Evolutionary conservation across 2,113 vertebrate genomes (phyloP).

Genomic region (Argyrosomus japonicus): DNA sequence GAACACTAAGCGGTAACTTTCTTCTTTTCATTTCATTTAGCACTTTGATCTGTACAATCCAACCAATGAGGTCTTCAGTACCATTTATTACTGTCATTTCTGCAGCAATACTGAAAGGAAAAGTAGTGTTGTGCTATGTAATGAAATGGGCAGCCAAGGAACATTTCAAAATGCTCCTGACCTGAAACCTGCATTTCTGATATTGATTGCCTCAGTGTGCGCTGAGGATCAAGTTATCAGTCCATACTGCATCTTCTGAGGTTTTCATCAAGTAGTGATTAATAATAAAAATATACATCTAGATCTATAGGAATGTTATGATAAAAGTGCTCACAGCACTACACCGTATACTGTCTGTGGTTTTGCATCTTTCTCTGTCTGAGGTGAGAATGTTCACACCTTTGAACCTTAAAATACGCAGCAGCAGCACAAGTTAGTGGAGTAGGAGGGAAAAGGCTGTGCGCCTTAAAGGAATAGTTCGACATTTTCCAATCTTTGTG

Average conservation of each 20-base stretch:
- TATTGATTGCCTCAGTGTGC: constrained; percentile 5
- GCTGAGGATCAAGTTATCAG: constrained; percentile 16
- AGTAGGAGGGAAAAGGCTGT: constrained; percentile 24
- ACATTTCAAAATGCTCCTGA: constrained; percentile 1
- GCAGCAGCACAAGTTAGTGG: constrained; percentile 46
- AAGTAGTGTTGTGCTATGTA: neutral
- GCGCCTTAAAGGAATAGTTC: constrained; percentile 23
- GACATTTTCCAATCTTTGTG: neutral
- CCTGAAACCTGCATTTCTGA: constrained; percentile 20
- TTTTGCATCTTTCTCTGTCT: constrained; percentile 52
- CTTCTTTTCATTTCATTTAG: constrained; percentile 6
- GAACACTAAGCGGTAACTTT: constrained; percentile 28
- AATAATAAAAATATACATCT: constrained; percentile 69
- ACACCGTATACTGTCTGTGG: constrained; percentile 53
- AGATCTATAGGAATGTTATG: constrained; percentile 56
- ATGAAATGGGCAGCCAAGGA: neutral
- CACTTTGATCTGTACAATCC: constrained; percentile 20
- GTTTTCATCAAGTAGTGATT: constrained; percentile 55
- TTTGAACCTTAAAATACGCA: constrained; percentile 41
- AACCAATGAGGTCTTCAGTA: constrained; percentile 47
- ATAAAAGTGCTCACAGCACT: constrained; percentile 56
- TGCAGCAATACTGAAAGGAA: constrained; percentile 44
- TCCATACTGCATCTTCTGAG: constrained; percentile 58
- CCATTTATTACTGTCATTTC: constrained; percentile 32
- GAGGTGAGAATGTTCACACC: constrained; percentile 41